Evolutionary conservation across 2,888 invertebrate species (phyloP).

Genomic region (Idaea aversata): DNA sequence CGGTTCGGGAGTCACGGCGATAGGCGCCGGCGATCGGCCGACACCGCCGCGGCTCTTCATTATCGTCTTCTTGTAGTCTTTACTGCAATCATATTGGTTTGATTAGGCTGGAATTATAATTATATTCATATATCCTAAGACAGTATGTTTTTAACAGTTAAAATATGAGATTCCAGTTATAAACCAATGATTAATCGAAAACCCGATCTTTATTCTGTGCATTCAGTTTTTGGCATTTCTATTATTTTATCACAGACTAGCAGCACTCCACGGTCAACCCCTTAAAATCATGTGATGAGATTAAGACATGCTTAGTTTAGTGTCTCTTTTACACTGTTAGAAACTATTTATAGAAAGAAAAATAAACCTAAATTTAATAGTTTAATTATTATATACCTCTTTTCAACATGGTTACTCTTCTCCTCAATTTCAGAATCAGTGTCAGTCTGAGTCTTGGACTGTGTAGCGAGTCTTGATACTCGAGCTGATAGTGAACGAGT

Average conservation of each 20-base stretch:
- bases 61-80: conserved; percentile 53
- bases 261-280: too few species aligned
- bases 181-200: too few species aligned
- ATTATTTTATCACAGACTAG: too few species aligned
- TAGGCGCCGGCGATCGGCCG: conserved; percentile 48
- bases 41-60: conserved; percentile 39
- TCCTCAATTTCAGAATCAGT: conserved; percentile 85
- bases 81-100: conserved; percentile 36
- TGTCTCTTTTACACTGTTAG: not conserved
- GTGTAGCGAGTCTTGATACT: conserved; percentile 82
- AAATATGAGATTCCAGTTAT: too few species aligned
- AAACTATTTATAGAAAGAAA: too few species aligned
- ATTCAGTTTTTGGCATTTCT: too few species aligned
- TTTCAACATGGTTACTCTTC: conserved; percentile 49
- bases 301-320: too few species aligned
- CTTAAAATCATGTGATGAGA: too few species aligned
- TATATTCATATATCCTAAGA: too few species aligned
- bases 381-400: conserved; percentile 40
- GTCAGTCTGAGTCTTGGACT: conserved; percentile 80
- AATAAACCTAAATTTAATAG: not conserved
- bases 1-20: conserved; percentile 51
- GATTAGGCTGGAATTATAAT: too few species aligned
- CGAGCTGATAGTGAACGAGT: conserved; percentile 86
- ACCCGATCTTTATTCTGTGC: too few species aligned
- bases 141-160: too few species aligned